Evolutionary conservation across 2,888 invertebrate genomes (phyloP).

Genomic region (Acanthoscelides obtectus): DNA sequence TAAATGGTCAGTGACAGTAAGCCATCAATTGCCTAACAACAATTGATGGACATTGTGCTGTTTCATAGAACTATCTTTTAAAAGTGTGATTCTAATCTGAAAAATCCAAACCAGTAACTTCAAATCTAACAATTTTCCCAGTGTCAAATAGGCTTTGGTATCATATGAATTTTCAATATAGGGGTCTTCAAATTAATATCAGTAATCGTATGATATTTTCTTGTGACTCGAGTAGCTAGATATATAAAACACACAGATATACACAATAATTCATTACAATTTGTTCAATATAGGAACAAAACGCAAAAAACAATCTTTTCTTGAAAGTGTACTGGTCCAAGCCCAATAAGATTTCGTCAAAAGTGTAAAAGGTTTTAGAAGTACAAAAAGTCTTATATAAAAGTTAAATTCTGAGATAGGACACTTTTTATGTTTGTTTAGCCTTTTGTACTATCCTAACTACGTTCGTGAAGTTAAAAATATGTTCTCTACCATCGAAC

Average conservation of each 20-base stretch:
- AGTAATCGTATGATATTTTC: background rate
- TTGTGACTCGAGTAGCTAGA: background rate
- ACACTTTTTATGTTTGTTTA: constrained; percentile 22
- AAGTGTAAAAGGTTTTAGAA: constrained; percentile 18
- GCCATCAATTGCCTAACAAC: no score
- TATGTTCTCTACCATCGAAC: background rate
- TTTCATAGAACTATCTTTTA: no score
- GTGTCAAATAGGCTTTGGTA: no score
- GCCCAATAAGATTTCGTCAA: constrained; percentile 11
- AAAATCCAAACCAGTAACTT: no score
- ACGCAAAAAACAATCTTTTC: constrained; percentile 1
- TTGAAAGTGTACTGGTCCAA: constrained; percentile 17
- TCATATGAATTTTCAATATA: no score
- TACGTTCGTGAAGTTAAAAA: background rate
- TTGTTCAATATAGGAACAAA: constrained; percentile 1
- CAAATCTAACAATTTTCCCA: no score
- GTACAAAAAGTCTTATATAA: constrained; percentile 27
- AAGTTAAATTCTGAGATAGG: constrained; percentile 28
- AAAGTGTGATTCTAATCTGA: no score
- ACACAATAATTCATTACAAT: constrained; percentile 2
- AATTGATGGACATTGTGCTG: no score
- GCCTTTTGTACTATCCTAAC: constrained; percentile 12
- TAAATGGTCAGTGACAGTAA: no score
- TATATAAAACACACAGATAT: constrained; percentile 6
- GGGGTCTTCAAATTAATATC: no score